phyloP scores from a whole-genome alignment of 2,797 vertebrate genomes.

The Pterois miles region DNA sequence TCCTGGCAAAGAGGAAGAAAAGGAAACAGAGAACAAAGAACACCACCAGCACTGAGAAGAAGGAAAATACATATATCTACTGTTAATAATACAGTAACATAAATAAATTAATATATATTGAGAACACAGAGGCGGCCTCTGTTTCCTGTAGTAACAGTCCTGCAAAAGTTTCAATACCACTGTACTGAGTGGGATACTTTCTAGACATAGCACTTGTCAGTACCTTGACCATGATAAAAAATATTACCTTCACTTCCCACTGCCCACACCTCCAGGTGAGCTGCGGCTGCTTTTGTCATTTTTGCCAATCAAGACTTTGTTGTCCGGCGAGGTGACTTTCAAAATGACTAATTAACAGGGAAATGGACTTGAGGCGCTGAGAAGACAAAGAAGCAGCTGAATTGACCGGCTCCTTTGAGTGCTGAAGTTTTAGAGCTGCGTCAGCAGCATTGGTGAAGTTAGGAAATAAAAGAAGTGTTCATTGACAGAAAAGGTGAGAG shows the following conservation, averaged over 20 bases:
- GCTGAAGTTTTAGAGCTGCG: constrained; percentile 13
- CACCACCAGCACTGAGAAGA: background rate
- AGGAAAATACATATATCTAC: background rate
- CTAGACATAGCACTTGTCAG: background rate
- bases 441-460: constrained; percentile 29
- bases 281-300: background rate
- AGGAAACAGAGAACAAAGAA: background rate
- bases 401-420: constrained; percentile 1
- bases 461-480: background rate
- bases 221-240: background rate
- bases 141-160: background rate
- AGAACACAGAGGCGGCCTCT: background rate
- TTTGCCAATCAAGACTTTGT: constrained; percentile 31
- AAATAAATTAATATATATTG: background rate
- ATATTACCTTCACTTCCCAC: no score
- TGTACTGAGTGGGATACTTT: background rate
- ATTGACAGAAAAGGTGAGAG: background rate
- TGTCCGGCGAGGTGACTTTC: constrained; percentile 35
- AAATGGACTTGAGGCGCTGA: constrained; percentile 12
- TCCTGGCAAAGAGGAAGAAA: background rate
- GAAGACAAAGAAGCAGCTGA: constrained; percentile 9
- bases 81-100: background rate
- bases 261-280: background rate
- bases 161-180: background rate
- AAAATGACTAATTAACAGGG: constrained; percentile 23